Evolutionary conservation across 1,140 invertebrate genomes (phyloP).

Genomic region (Coenobita brevimanus): DNA sequence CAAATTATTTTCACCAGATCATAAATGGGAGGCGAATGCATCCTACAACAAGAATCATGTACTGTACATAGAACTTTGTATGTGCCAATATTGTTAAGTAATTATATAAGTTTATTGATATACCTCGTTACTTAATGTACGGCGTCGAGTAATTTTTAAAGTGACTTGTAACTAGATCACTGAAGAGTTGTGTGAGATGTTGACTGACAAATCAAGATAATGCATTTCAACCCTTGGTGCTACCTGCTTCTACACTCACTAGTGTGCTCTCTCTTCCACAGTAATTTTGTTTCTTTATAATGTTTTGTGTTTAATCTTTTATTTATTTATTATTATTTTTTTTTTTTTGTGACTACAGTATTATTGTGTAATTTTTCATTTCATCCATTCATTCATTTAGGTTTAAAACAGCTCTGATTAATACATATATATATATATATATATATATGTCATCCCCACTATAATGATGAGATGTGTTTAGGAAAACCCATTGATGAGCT

Average conservation of each 20-base stretch:
- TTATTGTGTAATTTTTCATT: too few relatives aligned
- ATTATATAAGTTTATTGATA: slow-evolving; percentile 64
- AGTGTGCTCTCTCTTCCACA: not conserved
- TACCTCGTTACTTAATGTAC: slow-evolving; percentile 64
- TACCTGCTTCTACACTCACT: slow-evolving; percentile 50
- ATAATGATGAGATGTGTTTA: too few relatives aligned
- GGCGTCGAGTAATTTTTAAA: slow-evolving; percentile 32
- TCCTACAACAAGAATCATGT: too few relatives aligned
- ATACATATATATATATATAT: too few relatives aligned
- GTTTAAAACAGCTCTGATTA: too few relatives aligned
- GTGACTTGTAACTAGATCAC: slow-evolving; percentile 20
- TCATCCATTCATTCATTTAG: too few relatives aligned
- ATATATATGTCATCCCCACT: too few relatives aligned
- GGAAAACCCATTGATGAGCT: too few relatives aligned
- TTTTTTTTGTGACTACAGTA: not conserved
- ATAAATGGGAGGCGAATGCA: too few relatives aligned
- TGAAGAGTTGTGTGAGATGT: slow-evolving; percentile 27
- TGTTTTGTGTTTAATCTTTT: not conserved
- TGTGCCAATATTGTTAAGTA: slow-evolving; percentile 63
- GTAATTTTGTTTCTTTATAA: not conserved
- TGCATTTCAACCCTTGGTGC: slow-evolving; percentile 60
- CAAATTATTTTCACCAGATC: too few relatives aligned
- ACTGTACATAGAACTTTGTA: slow-evolving; percentile 50
- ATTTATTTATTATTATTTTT: not conserved
- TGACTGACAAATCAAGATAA: slow-evolving; percentile 44